Conservation (phyloP, 92 coral and sea anemone genomes). For the Pocillopora meandrina region DNA sequence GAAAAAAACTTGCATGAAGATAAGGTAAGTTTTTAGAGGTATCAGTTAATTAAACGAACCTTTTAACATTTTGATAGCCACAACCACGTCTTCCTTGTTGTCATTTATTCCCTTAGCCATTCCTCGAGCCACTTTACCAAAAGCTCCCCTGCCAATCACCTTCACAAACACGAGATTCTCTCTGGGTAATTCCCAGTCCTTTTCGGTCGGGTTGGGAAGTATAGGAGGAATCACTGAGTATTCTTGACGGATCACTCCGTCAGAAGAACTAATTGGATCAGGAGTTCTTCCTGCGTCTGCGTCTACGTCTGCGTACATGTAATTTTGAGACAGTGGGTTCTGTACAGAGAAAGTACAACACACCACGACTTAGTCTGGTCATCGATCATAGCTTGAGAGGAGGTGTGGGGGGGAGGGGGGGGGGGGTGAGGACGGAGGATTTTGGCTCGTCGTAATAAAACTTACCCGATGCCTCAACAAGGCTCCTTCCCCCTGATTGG, state of each 20-base stretch:
- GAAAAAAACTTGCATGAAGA: no score
- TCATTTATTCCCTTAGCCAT: conserved; percentile 34
- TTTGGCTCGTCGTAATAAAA: no score
- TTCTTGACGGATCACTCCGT: background rate
- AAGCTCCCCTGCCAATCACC: conserved; percentile 76
- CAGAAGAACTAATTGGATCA: background rate
- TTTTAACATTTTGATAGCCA: conserved; percentile 72
- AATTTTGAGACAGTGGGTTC: background rate
- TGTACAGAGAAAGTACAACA: background rate
- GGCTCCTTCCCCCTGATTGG: background rate
- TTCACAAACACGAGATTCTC: conserved; percentile 58
- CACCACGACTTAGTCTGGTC: no score
- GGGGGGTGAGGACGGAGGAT: no score
- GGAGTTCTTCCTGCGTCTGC: no score
- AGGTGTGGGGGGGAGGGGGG: no score
- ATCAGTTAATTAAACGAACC: conserved; percentile 17
- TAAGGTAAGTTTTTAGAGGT: no score
- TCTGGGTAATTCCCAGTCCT: conserved; percentile 65
- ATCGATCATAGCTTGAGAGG: no score
- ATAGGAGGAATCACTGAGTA: conserved; percentile 38
- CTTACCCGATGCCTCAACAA: background rate
- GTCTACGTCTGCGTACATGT: background rate
- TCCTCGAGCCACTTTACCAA: conserved; percentile 73
- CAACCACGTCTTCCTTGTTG: conserved; percentile 36
- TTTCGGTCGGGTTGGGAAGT: conserved; percentile 18